Percentiles rank a stretch among this genome's conserved stretches.
Conservation (phyloP, 1,140 invertebrate species). For the Brachionus angularis region DNA sequence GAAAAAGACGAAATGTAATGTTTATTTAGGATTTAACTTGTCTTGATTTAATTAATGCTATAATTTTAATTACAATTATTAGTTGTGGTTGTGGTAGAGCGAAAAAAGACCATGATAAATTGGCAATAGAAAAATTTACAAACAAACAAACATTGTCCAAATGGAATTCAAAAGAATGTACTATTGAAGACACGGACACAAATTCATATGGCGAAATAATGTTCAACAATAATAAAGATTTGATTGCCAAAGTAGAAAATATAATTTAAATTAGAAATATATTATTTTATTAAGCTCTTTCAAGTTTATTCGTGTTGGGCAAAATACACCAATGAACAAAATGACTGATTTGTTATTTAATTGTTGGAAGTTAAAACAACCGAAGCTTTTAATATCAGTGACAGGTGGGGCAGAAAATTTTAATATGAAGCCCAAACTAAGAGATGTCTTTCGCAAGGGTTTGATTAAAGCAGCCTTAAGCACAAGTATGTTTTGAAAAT, state of each 20-base stretch:
- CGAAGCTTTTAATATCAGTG: slow-evolving; percentile 59
- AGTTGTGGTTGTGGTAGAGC: neutral
- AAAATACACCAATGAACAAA: slow-evolving; percentile 50
- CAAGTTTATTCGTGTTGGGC: slow-evolving; percentile 55
- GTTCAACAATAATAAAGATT: neutral
- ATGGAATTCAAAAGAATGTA: neutral
- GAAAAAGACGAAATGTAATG: too few species aligned
- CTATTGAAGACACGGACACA: neutral
- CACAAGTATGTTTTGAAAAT: slow-evolving; percentile 48
- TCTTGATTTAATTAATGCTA: too few species aligned
- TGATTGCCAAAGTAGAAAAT: neutral
- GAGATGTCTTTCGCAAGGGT: slow-evolving; percentile 55
- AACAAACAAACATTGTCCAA: neutral
- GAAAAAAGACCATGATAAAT: neutral
- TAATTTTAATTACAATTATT: too few species aligned
- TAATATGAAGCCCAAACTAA: slow-evolving; percentile 54
- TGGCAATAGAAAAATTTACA: neutral
- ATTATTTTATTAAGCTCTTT: neutral
- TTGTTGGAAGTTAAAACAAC: slow-evolving; percentile 54
- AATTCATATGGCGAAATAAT: neutral
- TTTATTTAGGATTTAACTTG: too few species aligned
- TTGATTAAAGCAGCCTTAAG: slow-evolving; percentile 56
- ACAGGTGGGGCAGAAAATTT: slow-evolving; percentile 60
- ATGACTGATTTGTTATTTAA: slow-evolving; percentile 54
- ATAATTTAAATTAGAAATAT: neutral